phyloP scores from a whole-genome alignment of 2,113 vertebrate genomes.

The Rhinogobius similis region DNA sequence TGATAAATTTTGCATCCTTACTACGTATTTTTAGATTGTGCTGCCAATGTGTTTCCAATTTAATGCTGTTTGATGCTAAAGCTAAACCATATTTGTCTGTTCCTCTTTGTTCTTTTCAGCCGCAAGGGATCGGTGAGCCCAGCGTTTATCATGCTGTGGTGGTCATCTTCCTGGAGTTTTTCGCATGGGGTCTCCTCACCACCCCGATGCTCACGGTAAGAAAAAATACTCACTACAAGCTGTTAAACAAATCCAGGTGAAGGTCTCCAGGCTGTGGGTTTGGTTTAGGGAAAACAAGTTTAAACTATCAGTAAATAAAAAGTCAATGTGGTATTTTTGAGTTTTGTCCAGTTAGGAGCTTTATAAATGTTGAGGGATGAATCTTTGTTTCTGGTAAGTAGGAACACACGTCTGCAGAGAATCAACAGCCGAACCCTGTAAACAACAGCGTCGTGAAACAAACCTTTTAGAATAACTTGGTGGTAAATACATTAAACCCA shows the following conservation, averaged over 20 bases:
- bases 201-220: conserved; percentile 88
- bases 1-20: background rate
- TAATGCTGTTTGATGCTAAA: conserved; percentile 21
- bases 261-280: background rate
- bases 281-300: background rate
- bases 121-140: conserved; percentile 89
- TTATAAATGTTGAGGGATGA: background rate
- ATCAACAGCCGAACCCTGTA: no score
- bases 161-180: conserved; percentile 93
- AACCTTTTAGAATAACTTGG: no score
- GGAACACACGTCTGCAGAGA: no score
- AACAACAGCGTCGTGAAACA: no score
- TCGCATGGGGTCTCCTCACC: conserved; percentile 90
- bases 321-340: background rate
- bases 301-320: background rate
- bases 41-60: conserved; percentile 27
- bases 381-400: no score
- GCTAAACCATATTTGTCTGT: background rate
- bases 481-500: no score
- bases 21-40: conserved; percentile 11
- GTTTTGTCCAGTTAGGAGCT: background rate
- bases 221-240: background rate
- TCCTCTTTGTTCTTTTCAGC: conserved; percentile 65
- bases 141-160: conserved; percentile 92
- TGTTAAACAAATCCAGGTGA: background rate